Evolutionary conservation across 2,888 invertebrate species (phyloP).

Genomic region (Lomographa bimaculata): DNA sequence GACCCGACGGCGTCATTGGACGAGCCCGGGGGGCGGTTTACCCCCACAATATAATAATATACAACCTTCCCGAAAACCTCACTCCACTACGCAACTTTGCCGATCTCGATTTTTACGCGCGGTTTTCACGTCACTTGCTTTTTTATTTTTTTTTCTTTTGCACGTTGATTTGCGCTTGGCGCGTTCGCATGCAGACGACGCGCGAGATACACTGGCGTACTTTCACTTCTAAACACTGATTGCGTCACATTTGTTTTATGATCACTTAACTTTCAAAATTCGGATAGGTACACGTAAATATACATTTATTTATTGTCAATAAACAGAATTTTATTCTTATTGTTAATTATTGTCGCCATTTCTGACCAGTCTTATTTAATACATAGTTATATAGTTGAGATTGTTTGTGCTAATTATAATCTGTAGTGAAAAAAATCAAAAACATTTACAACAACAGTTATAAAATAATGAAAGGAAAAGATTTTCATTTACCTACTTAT

Average conservation of each 20-base stretch:
- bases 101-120: conserved; percentile 18
- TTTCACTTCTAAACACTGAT: conserved; percentile 56
- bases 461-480: no score
- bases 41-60: conserved; percentile 33
- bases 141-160: conserved; percentile 31
- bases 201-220: conserved; percentile 54
- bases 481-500: background rate
- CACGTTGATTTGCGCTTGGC: conserved; percentile 13
- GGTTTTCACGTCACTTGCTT: conserved; percentile 6
- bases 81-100: conserved; percentile 30
- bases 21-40: conserved; percentile 67
- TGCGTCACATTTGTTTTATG: conserved; percentile 51
- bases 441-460: no score
- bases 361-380: conserved; percentile 34
- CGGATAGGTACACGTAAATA: conserved; percentile 21
- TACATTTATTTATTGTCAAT: conserved; percentile 11
- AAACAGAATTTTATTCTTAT: conserved; percentile 30
- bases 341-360: conserved; percentile 48
- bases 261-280: conserved; percentile 30
- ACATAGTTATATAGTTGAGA: conserved; percentile 14
- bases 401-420: conserved; percentile 17
- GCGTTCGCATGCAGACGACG: conserved; percentile 46
- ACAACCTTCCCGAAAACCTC: conserved; percentile 36
- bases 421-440: conserved; percentile 18
- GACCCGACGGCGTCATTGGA: conserved; percentile 71